Conservation (phyloP, 2,888 invertebrate species). For the Andrena flavipes region DNA sequence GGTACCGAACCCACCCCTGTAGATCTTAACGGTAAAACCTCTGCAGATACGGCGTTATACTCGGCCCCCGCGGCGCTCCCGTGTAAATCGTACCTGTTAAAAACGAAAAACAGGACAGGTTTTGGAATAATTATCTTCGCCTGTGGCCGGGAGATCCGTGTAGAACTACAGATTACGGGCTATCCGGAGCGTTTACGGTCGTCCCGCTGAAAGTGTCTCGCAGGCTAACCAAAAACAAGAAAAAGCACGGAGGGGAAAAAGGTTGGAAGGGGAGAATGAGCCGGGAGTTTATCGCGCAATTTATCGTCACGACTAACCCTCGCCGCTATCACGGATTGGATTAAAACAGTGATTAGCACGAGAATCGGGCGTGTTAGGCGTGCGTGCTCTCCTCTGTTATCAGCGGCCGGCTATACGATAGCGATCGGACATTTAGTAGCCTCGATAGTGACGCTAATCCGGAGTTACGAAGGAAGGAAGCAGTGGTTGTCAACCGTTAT, state of each 20-base stretch:
- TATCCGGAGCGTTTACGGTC: constrained; percentile 49
- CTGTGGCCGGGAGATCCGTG: constrained; percentile 51
- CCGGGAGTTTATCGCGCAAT: constrained; percentile 71
- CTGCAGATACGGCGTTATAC: constrained; percentile 35
- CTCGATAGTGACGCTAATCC: constrained; percentile 81
- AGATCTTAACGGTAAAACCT: constrained; percentile 29
- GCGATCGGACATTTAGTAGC: constrained; percentile 81
- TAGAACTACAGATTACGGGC: constrained; percentile 63
- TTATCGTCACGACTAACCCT: constrained; percentile 76
- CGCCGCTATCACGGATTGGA: constrained; percentile 76
- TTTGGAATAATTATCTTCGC: constrained; percentile 64
- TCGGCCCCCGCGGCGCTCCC: background rate
- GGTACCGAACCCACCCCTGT: constrained; percentile 21
- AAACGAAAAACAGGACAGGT: constrained; percentile 36
- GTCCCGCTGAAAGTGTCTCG: constrained; percentile 69
- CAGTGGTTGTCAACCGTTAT: constrained; percentile 76
- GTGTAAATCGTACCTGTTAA: constrained; percentile 37
- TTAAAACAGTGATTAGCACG: constrained; percentile 81
- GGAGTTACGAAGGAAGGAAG: constrained; percentile 77
- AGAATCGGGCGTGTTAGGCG: constrained; percentile 74
- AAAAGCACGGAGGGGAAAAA: constrained; percentile 42
- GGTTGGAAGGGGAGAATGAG: constrained; percentile 10
- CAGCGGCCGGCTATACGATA: constrained; percentile 72
- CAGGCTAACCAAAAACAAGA: constrained; percentile 43
- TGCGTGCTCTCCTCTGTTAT: constrained; percentile 73